Evolutionary conservation across 2,113 vertebrate genomes (phyloP).

Genomic region (Pelmatolapia mariae): DNA sequence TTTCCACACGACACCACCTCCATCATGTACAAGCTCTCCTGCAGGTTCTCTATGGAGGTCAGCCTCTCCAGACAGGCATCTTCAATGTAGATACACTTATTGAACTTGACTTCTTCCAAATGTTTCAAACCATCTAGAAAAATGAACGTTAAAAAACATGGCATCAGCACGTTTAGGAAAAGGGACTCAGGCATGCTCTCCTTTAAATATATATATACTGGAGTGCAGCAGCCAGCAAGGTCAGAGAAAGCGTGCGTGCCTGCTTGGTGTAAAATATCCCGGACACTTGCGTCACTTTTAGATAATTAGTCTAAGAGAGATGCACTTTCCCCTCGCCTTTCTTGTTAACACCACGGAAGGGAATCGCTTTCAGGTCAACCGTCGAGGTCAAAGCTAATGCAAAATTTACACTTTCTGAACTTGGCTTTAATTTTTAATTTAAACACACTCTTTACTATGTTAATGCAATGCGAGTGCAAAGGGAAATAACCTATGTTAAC

Average conservation of each 20-base stretch:
- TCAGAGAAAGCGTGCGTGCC: not conserved
- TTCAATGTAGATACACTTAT: conserved; percentile 88
- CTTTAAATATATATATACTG: not conserved
- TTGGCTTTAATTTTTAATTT: conserved; percentile 14
- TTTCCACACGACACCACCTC: conserved; percentile 91
- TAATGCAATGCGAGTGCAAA: not conserved
- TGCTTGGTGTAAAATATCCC: conserved; percentile 48
- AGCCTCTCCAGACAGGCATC: conserved; percentile 85
- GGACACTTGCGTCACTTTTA: conserved; percentile 43
- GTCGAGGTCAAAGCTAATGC: not conserved
- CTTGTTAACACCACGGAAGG: conserved; percentile 9
- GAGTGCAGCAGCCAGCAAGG: not conserved
- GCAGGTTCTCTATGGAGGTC: conserved; percentile 78
- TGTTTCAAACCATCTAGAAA: conserved; percentile 84
- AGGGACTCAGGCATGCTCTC: not conserved
- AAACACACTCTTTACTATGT: not conserved
- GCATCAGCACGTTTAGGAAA: not conserved
- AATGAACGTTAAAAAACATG: not conserved
- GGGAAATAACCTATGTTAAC: not conserved
- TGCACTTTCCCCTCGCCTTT: conserved; percentile 35
- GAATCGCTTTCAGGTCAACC: conserved; percentile 35
- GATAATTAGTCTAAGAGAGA: conserved; percentile 11
- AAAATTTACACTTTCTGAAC: conserved; percentile 29
- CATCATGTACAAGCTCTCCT: conserved; percentile 77
- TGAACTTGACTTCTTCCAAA: conserved; percentile 83